Evolutionary conservation across 2,888 invertebrate genomes (phyloP), one percentile per base, ranked within the genome.

Genomic region (Nematopogon swammerdamellus): DNA sequence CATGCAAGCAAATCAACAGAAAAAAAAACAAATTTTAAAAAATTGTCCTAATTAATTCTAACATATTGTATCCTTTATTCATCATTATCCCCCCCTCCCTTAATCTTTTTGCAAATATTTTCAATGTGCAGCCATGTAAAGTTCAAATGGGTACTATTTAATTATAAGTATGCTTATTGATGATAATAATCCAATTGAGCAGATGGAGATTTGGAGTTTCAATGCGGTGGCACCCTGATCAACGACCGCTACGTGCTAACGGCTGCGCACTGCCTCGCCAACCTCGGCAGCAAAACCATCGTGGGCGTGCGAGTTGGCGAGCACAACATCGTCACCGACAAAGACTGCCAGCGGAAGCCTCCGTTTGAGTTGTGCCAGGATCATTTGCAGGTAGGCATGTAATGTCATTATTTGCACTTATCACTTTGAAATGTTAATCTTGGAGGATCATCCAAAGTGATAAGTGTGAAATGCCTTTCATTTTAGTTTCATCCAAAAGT

Each of bases 141-240:
- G n/a, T n/a, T n/a, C n/a, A n/a, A n/a, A n/a, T n/a, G n/a, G n/a
- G n/a, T n/a, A n/a, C n/a, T n/a, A n/a, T n/a, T n/a, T n/a, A n/a
- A n/a, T n/a, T n/a, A n/a, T n/a, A n/a, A n/a, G n/a, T n/a, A n/a
- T n/a, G n/a, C n/a, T n/a, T n/a, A n/a, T n/a, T n/a, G n/a, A n/a
- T n/a, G n/a, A n/a, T n/a, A n/a, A n/a, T n/a, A n/a, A n/a, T n/a
- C n/a, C n/a, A 25, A 25, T 25, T 25, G 25, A 25, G 6, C 42
- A 48, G 51, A 43, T 14, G 25, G 52, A 18, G 56, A 53, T 2
- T 43, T 51, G 2, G 46, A 54, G 51, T 77, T 76, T 55, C 68
- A 70, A 56, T 81, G 80, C 56, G 76, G 72, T 1, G 77, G 74
- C 2, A 68, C 65, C 51, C 60, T 77, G 16, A 72, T 76, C 56